A percentile compares a stretch with the other conserved stretches of the same genome.
Conservation (phyloP, 1,140 invertebrate genomes). For the Linepithema humile region DNA sequence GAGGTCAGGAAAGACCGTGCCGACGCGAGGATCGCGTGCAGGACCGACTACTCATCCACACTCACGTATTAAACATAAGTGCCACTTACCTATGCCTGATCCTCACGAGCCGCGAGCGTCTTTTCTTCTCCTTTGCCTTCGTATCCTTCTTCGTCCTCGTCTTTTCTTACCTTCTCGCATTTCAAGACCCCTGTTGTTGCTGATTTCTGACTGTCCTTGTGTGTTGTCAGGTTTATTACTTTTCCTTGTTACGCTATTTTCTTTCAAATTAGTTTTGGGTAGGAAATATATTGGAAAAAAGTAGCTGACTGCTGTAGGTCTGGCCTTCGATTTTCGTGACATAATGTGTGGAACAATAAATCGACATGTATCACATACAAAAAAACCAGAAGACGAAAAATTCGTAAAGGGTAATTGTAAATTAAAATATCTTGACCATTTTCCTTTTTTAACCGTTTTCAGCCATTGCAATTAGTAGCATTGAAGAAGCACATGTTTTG, state of each 20-base stretch:
- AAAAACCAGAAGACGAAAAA: no score
- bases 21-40: conserved; percentile 76
- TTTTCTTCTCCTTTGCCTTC: conserved; percentile 13
- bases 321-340: no score
- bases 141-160: conserved; percentile 20
- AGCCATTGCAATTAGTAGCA: no score
- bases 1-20: conserved; percentile 72
- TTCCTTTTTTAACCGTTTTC: background rate
- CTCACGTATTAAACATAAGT: conserved; percentile 78
- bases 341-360: no score
- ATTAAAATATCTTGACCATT: background rate
- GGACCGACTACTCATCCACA: conserved; percentile 77
- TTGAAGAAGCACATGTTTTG: background rate
- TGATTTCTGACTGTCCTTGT: conserved; percentile 57
- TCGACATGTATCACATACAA: no score
- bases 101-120: conserved; percentile 69
- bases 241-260: conserved; percentile 44
- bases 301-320: background rate
- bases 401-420: background rate
- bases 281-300: conserved; percentile 4
- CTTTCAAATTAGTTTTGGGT: background rate
- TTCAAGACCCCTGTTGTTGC: conserved; percentile 48
- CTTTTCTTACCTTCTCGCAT: background rate
- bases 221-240: conserved; percentile 31
- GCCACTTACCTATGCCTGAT: conserved; percentile 76